Conservation (phyloP, 2,797 vertebrate genomes). For the Naso thynnoides region DNA sequence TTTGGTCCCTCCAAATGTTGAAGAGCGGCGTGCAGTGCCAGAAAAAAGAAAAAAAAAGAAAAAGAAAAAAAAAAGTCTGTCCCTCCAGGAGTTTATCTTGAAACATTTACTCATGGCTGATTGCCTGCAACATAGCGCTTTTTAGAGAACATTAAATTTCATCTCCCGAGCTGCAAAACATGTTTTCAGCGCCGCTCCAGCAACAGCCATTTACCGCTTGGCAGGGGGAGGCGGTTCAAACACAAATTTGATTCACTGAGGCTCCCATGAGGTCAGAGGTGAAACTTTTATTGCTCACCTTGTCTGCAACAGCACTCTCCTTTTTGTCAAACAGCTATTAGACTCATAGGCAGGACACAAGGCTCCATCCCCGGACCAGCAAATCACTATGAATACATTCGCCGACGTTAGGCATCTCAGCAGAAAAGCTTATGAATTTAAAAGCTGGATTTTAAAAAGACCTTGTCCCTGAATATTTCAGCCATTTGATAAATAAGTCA, state of each 20-base stretch:
- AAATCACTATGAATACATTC: slow-evolving; percentile 65
- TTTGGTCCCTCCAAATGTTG: slow-evolving; percentile 36
- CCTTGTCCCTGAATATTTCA: slow-evolving; percentile 75
- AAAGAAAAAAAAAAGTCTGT: slow-evolving; percentile 12
- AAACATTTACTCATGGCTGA: slow-evolving; percentile 68
- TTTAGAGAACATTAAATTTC: slow-evolving; percentile 54
- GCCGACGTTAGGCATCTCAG: slow-evolving; percentile 69
- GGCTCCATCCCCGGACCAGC: slow-evolving; percentile 38
- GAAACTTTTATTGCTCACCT: slow-evolving; percentile 20
- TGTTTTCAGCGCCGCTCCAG: slow-evolving; percentile 42
- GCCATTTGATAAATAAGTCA: slow-evolving; percentile 78
- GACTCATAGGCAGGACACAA: slow-evolving; percentile 29
- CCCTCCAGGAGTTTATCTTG: slow-evolving; percentile 71
- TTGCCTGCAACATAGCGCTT: slow-evolving; percentile 52
- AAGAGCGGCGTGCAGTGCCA: slow-evolving; percentile 37
- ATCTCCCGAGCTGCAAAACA: slow-evolving; percentile 55
- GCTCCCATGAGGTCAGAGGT: slow-evolving; percentile 63
- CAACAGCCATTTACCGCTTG: slow-evolving; percentile 36
- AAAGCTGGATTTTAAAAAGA: slow-evolving; percentile 57
- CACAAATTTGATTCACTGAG: slow-evolving; percentile 21
- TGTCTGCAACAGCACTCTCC: neutral
- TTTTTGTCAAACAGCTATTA: slow-evolving; percentile 56
- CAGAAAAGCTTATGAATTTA: slow-evolving; percentile 66
- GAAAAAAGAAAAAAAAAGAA: neutral
- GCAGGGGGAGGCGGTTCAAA: slow-evolving; percentile 16